Evolutionary conservation across 2,888 invertebrate genomes (phyloP).

Genomic region (Cenopis cana): DNA sequence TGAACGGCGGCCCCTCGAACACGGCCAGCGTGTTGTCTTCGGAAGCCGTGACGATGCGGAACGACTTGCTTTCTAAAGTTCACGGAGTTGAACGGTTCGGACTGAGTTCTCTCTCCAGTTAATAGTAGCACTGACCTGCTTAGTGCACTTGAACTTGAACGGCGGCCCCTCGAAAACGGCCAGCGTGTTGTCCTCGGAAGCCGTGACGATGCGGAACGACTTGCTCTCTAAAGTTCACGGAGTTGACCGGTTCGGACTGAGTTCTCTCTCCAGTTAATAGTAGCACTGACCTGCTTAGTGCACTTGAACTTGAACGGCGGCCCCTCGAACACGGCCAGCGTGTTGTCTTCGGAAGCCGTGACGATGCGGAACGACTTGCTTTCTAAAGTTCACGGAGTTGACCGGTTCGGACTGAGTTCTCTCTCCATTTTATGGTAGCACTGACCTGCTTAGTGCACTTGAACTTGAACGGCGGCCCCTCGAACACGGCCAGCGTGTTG

Average conservation of each 20-base stretch:
- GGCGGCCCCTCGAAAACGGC: constrained; percentile 99
- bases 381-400: constrained; percentile 96
- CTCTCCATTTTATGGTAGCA: not conserved
- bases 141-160: constrained; percentile 97
- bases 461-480: constrained; percentile 99
- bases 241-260: constrained; percentile 97
- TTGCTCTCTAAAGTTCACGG: constrained; percentile 94
- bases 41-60: constrained; percentile 96
- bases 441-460: constrained; percentile 93
- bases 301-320: constrained; percentile 98
- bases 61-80: constrained; percentile 95
- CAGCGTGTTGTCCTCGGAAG: constrained; percentile 97
- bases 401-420: constrained; percentile 89
- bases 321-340: constrained; percentile 97
- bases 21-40: constrained; percentile 98
- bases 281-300: constrained; percentile 89
- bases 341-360: constrained; percentile 98
- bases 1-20: constrained; percentile 99
- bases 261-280: no score
- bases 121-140: constrained; percentile 80
- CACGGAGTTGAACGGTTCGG: constrained; percentile 96
- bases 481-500: constrained; percentile 96
- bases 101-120: constrained; percentile 84
- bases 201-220: constrained; percentile 97
- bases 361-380: constrained; percentile 96